Conservation (phyloP, 2,113 vertebrate species). For the Carassius gibelio region DNA sequence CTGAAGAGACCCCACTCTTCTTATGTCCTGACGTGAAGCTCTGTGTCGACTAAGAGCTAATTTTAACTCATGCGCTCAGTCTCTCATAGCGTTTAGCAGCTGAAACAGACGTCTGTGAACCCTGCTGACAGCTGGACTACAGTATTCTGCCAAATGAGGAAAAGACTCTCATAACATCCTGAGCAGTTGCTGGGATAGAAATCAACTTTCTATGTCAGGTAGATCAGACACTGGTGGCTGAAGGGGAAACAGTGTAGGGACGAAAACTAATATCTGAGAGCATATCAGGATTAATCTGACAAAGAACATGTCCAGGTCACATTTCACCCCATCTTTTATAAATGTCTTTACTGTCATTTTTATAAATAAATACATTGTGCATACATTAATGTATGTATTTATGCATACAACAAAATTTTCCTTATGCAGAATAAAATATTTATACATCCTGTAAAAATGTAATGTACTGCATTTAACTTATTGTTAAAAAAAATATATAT, state of each 20-base stretch:
- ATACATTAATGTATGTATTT: no score
- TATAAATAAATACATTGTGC: background rate
- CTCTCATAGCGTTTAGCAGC: constrained; percentile 87
- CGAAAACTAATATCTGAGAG: background rate
- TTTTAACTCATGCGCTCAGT: constrained; percentile 90
- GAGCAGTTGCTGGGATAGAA: constrained; percentile 39
- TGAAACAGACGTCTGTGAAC: constrained; percentile 80
- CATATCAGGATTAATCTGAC: background rate
- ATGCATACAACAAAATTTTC: no score
- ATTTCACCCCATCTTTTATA: background rate
- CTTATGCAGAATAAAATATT: background rate
- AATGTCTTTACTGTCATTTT: background rate
- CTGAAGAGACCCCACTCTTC: constrained; percentile 27
- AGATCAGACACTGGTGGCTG: background rate
- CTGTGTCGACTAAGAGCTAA: constrained; percentile 79
- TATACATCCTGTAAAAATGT: background rate
- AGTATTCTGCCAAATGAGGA: constrained; percentile 57
- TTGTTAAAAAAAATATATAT: no score
- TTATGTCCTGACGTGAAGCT: constrained; percentile 69
- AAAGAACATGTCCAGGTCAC: background rate
- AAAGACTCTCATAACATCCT: constrained; percentile 41
- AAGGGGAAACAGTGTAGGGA: background rate
- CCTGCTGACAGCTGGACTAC: constrained; percentile 85
- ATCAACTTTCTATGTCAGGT: background rate
- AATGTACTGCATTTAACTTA: no score